Base-by-base conservation (phyloP, 2,797 vertebrate genomes). In the Brachyrhaphis roseni region DNA sequence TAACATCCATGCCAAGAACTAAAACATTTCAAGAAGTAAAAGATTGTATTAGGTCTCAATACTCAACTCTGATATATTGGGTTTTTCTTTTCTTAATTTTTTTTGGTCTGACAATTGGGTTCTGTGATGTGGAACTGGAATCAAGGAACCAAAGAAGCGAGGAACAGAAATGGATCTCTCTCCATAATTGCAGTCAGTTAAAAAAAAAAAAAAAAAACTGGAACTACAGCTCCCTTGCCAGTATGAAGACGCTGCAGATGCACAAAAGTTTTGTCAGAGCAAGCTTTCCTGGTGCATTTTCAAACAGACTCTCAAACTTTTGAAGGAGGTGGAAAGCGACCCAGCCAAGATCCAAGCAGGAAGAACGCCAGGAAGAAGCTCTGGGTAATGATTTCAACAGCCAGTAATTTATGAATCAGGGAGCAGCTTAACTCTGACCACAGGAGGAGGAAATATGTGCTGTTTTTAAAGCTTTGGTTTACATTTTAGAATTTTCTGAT, bases 351-450 rank as follows among this genome's bases (percentile, higher is more conserved):
- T 84, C 39, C 64, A 46, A 26, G 39, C 46, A n/a, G 72, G 26
- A 45, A 43, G 7, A 59, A 36, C 4, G 49, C 18, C 82, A 79
- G 47, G 62, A 78, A 77, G 64, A 73, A 73, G 46, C 47, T 81
- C 26, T 74, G 66, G 47, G 68, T 81, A 78, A 71, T 5, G 3
- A 73, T 20, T 76, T 82, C 39, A 75, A 45, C 72, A 70, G 66
- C 5, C 20, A 57, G 53, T 45, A n/a, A 83, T 83, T 80, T 64
- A 43, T 68, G 62, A 49, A 79, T 82, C 76, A 78, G 13, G 26
- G 15, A 72, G 10, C 41, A 68, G 41, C 81, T 81, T 39, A 81
- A 81, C 51, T 1, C 13, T 45, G 31, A 62, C 31, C 26, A 64
- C 16, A 78, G 12, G 26, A 75, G 3, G 49, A 75, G 7, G 43